Conservation (phyloP, 1,140 invertebrate species). For the Eulimnadia texana region DNA sequence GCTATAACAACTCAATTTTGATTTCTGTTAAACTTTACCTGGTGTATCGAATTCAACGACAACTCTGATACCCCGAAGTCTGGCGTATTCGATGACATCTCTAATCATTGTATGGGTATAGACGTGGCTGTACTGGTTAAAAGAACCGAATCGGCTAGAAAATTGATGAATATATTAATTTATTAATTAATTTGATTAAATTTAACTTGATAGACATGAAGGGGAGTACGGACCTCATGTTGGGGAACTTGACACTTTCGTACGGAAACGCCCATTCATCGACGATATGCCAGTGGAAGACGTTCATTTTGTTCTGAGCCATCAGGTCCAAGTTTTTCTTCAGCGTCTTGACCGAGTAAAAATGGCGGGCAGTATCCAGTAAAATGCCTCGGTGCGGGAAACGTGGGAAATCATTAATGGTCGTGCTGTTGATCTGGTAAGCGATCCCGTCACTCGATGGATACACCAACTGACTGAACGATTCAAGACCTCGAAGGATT, state of each 20-base stretch:
- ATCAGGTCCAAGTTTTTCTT: constrained; percentile 56
- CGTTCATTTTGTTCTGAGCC: constrained; percentile 79
- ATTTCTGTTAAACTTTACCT: constrained; percentile 35
- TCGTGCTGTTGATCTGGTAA: constrained; percentile 32
- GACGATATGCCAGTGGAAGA: constrained; percentile 88
- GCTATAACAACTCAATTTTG: neutral
- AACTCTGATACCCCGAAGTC: constrained; percentile 68
- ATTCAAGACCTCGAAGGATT: constrained; percentile 57
- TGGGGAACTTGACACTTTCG: constrained; percentile 54
- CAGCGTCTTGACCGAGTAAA: constrained; percentile 46
- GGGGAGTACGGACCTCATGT: constrained; percentile 39
- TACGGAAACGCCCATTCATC: constrained; percentile 87
- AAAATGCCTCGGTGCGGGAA: constrained; percentile 61
- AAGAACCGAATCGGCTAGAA: constrained; percentile 40
- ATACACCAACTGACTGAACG: constrained; percentile 53
- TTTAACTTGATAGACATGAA: neutral
- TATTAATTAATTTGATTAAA: constrained; percentile 33
- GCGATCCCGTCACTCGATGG: constrained; percentile 29
- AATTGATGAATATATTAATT: neutral
- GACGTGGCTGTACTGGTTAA: constrained; percentile 43
- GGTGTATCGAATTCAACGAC: constrained; percentile 88
- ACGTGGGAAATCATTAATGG: constrained; percentile 51
- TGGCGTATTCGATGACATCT: constrained; percentile 58
- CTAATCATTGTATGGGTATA: constrained; percentile 50
- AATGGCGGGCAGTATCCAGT: constrained; percentile 75